Conservation (phyloP, 2,113 vertebrate genomes). For the Calidris pugnax region DNA sequence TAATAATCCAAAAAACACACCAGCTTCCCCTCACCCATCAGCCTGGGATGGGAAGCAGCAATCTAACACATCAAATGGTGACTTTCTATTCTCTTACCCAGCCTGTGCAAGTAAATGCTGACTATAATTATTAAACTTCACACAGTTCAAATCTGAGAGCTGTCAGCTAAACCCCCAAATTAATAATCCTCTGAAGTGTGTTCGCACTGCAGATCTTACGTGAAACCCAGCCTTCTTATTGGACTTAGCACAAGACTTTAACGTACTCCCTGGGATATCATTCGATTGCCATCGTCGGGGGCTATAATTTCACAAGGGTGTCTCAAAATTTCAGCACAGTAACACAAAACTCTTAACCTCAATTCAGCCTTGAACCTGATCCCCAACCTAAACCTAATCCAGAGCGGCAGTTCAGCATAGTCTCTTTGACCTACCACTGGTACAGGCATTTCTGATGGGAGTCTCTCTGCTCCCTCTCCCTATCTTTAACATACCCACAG, state of each 20-base stretch:
- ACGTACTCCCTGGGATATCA: neutral
- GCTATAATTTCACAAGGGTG: conserved; percentile 24
- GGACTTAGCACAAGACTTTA: neutral
- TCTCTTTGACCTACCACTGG: neutral
- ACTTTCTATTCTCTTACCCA: neutral
- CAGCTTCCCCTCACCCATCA: neutral
- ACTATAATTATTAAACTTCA: neutral
- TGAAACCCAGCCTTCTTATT: neutral
- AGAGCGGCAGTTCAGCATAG: neutral
- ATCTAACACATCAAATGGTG: neutral
- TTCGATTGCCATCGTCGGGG: neutral
- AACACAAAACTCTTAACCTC: conserved; percentile 27
- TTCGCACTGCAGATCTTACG: neutral
- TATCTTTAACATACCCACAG: neutral
- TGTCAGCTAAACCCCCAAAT: neutral
- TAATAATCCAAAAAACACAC: neutral
- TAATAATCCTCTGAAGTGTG: neutral
- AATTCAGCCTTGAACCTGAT: conserved; percentile 38
- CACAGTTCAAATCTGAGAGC: neutral
- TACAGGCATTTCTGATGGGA: neutral
- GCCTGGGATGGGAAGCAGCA: neutral
- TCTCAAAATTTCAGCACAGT: conserved; percentile 41
- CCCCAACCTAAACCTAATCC: neutral
- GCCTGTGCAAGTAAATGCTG: neutral
- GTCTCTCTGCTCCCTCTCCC: neutral